A percentile compares a stretch with the other conserved stretches of the same genome.
These are phyloP conservation scores for Sceloporus undulatus DNA, from an alignment of 2,113 vertebrate genomes.

Conservation along the genomic window DNA sequence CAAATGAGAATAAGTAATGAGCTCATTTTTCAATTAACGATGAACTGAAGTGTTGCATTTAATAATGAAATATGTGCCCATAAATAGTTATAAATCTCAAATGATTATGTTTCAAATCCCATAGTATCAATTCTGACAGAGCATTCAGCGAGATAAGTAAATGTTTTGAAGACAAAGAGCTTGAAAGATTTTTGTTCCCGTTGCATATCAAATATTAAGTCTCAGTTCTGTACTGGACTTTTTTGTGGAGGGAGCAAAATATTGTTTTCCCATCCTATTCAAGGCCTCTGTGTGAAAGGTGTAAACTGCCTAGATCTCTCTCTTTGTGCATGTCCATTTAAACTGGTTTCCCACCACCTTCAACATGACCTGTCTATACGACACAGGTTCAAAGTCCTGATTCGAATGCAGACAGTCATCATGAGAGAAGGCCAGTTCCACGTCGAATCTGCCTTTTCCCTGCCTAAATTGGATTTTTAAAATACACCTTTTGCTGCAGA, in stretches of 20 bases:
- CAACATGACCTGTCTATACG: too few relatives aligned
- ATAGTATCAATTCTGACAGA: constrained; percentile 36
- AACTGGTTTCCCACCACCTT: too few relatives aligned
- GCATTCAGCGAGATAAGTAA: constrained; percentile 7
- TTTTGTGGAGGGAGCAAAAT: not conserved
- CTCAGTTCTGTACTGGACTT: not conserved
- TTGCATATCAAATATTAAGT: not conserved
- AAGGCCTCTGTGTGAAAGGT: too few relatives aligned
- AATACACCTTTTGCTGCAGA: too few relatives aligned
- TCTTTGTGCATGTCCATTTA: too few relatives aligned
- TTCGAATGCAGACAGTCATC: too few relatives aligned
- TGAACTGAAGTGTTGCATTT: constrained; percentile 55
- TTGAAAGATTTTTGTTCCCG: not conserved
- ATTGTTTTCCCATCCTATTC: not conserved
- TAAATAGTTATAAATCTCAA: constrained; percentile 47
- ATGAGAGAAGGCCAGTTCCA: too few relatives aligned
- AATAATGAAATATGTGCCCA: constrained; percentile 59
- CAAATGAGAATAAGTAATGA: constrained; percentile 20
- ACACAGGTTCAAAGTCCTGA: too few relatives aligned
- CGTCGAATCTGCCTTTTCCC: too few relatives aligned
- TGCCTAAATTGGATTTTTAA: too few relatives aligned
- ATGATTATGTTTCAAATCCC: constrained; percentile 33
- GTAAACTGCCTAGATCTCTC: too few relatives aligned
- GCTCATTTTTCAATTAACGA: constrained; percentile 48
- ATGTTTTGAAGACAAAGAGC: constrained; percentile 4